Conservation (phyloP, 2,113 vertebrate species). For the Ranitomeya imitator region DNA sequence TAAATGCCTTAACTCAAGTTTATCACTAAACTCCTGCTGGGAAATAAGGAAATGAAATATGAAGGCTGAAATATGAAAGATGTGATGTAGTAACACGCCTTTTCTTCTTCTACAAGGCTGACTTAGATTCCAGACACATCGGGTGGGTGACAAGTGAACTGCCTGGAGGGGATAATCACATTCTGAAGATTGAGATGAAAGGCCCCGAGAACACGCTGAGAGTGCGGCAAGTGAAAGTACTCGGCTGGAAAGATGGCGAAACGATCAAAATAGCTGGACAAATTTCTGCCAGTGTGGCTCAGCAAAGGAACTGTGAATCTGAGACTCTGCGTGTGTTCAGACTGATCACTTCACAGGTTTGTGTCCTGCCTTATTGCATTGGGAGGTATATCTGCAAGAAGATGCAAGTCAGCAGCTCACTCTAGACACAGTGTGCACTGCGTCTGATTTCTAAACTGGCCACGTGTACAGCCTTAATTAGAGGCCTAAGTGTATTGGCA, state of each 20-base stretch:
- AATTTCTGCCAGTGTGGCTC: slow-evolving; percentile 93
- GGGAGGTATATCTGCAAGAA: background rate
- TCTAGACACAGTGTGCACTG: background rate
- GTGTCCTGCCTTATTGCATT: background rate
- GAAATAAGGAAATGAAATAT: background rate
- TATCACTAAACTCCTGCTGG: background rate
- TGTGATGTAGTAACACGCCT: background rate
- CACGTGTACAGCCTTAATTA: background rate
- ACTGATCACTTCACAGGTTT: slow-evolving; percentile 96
- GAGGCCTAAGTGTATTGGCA: background rate
- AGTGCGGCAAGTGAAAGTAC: slow-evolving; percentile 96
- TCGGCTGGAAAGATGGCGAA: slow-evolving; percentile 97
- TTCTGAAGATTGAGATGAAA: slow-evolving; percentile 96
- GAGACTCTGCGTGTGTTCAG: slow-evolving; percentile 94
- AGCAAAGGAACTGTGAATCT: slow-evolving; percentile 96
- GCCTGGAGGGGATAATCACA: slow-evolving; percentile 91
- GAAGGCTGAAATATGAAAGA: background rate
- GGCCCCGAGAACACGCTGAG: slow-evolving; percentile 96
- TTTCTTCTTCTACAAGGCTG: slow-evolving; percentile 73
- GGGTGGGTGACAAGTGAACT: slow-evolving; percentile 98
- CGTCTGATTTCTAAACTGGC: background rate
- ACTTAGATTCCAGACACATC: slow-evolving; percentile 96
- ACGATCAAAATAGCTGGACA: slow-evolving; percentile 94
- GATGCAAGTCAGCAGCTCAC: background rate
- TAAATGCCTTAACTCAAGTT: slow-evolving; percentile 62